Evolutionary conservation across 2,797 vertebrate genomes (phyloP).

Genomic region (Ctenopoma kingsleyae): DNA sequence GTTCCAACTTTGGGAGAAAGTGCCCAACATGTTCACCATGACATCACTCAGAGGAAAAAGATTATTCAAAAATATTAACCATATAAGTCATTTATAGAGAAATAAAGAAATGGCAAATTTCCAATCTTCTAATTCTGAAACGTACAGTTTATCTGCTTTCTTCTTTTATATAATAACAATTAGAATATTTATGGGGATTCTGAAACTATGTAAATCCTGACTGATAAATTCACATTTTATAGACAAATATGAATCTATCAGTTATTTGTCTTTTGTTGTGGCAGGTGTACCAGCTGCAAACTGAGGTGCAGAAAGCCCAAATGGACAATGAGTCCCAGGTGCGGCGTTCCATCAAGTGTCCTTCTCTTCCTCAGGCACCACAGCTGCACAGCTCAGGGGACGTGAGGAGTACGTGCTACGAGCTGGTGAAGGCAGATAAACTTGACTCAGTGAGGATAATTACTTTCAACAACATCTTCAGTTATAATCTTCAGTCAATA

Average conservation of each 20-base stretch:
- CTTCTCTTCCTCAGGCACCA: conserved; percentile 66
- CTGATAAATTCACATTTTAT: no score
- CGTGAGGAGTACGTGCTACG: conserved; percentile 76
- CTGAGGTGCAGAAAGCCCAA: conserved; percentile 83
- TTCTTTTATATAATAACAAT: no score
- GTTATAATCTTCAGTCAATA: no score
- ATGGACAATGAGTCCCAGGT: conserved; percentile 81
- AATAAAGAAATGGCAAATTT: neutral
- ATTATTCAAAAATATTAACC: no score
- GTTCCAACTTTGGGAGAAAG: no score
- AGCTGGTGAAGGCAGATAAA: conserved; percentile 78
- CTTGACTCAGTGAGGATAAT: conserved; percentile 82
- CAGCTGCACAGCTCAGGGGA: conserved; percentile 81
- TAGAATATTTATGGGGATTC: no score
- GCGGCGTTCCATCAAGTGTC: conserved; percentile 68
- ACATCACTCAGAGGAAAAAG: no score
- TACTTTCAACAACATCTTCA: neutral
- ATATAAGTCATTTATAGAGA: no score
- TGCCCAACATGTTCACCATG: no score
- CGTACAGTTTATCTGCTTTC: no score
- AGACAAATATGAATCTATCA: neutral
- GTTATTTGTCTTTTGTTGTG: conserved; percentile 1
- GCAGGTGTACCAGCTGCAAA: conserved; percentile 88
- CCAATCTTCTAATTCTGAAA: neutral
- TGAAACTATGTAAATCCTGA: no score